These are phyloP conservation scores for Lasiurus cinereus DNA, from an alignment of 2,113 vertebrate genomes.

Conservation along the genomic window DNA sequence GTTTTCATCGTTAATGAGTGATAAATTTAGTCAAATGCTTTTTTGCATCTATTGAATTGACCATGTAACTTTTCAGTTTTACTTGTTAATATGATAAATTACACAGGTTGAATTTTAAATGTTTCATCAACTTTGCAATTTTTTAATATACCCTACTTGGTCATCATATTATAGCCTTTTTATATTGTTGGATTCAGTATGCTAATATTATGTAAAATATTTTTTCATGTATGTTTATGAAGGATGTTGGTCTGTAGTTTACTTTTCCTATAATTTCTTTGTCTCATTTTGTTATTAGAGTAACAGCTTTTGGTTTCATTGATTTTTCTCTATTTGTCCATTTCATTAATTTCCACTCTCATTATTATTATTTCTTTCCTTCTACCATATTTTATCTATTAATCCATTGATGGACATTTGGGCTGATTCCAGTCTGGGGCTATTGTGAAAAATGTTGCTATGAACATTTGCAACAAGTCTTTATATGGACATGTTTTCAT, in stretches of 20 bases:
- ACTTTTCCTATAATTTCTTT: slow-evolving; percentile 1
- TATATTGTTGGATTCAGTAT: not conserved
- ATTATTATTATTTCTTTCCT: not conserved
- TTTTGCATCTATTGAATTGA: not conserved
- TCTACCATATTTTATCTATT: not conserved
- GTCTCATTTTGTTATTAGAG: not conserved
- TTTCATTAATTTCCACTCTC: slow-evolving; percentile 32
- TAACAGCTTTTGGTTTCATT: slow-evolving; percentile 32
- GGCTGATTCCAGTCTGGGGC: not conserved
- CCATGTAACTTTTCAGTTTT: not conserved
- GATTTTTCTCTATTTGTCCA: not conserved
- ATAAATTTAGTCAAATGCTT: slow-evolving; percentile 24
- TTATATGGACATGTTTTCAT: slow-evolving; percentile 15
- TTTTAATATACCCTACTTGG: not conserved
- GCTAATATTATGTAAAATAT: not conserved
- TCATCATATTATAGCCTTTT: not conserved
- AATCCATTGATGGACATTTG: not conserved
- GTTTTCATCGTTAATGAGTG: not conserved
- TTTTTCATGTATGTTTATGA: not conserved
- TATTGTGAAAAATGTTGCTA: not conserved
- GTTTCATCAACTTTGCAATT: not conserved
- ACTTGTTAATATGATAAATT: slow-evolving; percentile 18
- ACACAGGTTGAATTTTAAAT: not conserved
- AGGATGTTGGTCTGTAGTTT: not conserved
- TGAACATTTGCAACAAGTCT: not conserved